phyloP scores from a whole-genome alignment of 2,113 vertebrate species.

The Cyprinus carpio region DNA sequence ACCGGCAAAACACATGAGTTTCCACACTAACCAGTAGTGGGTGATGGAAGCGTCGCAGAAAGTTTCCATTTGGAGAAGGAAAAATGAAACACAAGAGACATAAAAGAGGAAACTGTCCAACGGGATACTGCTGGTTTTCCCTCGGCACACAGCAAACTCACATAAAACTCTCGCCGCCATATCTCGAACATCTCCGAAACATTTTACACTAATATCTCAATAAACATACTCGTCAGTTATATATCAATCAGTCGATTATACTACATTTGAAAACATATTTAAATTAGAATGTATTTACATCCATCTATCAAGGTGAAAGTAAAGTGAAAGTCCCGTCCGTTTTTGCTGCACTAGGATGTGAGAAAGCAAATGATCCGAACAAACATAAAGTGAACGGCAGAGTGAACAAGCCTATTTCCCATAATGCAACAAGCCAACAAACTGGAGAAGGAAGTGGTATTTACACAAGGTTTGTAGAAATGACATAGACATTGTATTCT shows the following conservation, averaged over 20 bases:
- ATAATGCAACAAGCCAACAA: conserved; percentile 45
- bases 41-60: conserved; percentile 40
- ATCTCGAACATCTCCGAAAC: background rate
- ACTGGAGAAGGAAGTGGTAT: conserved; percentile 47
- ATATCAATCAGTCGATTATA: conserved; percentile 4
- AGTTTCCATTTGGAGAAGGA: background rate
- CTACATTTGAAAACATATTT: conserved; percentile 39
- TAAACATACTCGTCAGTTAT: conserved; percentile 43
- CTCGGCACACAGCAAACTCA: conserved; percentile 41
- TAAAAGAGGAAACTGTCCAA: conserved; percentile 16
- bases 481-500: conserved; percentile 48
- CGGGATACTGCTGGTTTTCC: conserved; percentile 44
- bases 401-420: conserved; percentile 22
- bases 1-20: conserved; percentile 43
- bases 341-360: background rate
- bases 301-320: conserved; percentile 33
- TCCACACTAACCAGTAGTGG: conserved; percentile 58
- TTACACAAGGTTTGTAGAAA: conserved; percentile 67
- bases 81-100: conserved; percentile 26
- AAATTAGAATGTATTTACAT: conserved; percentile 31
- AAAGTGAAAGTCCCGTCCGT: conserved; percentile 31
- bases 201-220: conserved; percentile 28
- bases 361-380: conserved; percentile 15
- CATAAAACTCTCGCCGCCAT: conserved; percentile 18
- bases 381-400: background rate